A percentile compares a stretch with the other conserved stretches of the same genome.
phyloP scores from a whole-genome alignment of 2,888 invertebrate species.

The Chaitophorus viminalis region DNA sequence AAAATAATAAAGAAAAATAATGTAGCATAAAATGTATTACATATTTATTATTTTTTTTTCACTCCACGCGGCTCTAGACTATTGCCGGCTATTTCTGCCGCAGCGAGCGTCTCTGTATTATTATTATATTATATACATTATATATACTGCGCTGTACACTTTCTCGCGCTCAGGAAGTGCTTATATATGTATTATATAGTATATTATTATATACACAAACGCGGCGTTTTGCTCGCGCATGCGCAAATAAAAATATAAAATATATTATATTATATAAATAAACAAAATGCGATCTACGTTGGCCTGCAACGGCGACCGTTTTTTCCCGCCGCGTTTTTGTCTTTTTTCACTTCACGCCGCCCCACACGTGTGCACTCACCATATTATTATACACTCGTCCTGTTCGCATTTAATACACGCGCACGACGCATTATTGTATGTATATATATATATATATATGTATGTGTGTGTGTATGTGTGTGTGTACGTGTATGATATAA shows the following conservation, averaged over 20 bases:
- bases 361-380: not conserved
- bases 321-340: not conserved
- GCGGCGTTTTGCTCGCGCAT: no score
- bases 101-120: not conserved
- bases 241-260: no score
- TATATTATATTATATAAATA: not conserved
- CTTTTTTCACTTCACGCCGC: not conserved
- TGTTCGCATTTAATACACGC: not conserved
- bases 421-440: not conserved
- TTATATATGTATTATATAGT: not conserved
- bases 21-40: not conserved
- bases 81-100: not conserved
- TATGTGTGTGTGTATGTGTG: no score
- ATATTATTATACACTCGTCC: not conserved
- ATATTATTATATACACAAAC: no score
- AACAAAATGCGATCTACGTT: not conserved
- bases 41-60: not conserved
- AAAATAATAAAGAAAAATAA: not conserved
- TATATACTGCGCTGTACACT: not conserved
- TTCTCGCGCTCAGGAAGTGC: not conserved
- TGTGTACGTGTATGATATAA: no score
- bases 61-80: not conserved
- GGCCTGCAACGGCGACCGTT: not conserved
- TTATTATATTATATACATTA: not conserved
- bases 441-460: no score